Evolutionary conservation across 2,113 vertebrate species (phyloP).

Genomic region (Oxygymnocypris stewartii): DNA sequence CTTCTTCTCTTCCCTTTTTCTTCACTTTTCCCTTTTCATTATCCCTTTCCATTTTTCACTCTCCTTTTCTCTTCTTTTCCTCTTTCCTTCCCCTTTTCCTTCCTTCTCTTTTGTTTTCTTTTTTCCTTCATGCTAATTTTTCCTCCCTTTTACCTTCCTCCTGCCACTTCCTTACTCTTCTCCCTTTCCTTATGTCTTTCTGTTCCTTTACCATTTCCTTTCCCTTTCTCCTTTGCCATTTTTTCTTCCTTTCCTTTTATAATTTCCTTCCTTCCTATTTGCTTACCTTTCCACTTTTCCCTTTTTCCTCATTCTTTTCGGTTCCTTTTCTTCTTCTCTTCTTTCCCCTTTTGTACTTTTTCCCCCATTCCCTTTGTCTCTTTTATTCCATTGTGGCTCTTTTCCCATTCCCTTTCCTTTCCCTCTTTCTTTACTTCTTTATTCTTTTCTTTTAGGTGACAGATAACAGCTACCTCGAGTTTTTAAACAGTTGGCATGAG

Average conservation of each 20-base stretch:
- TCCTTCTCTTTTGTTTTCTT: neutral
- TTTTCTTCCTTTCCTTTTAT: neutral
- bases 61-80: neutral
- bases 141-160: neutral
- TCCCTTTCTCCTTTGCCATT: neutral
- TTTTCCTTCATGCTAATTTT: too few species aligned
- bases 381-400: neutral
- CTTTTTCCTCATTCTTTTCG: neutral
- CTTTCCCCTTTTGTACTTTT: neutral
- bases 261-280: neutral
- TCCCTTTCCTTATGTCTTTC: neutral
- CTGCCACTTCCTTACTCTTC: neutral
- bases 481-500: conserved; percentile 85
- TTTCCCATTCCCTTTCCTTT: neutral
- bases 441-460: conserved; percentile 77
- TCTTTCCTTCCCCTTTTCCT: neutral
- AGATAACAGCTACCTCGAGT: conserved; percentile 83
- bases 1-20: neutral
- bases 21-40: neutral
- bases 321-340: neutral
- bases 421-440: neutral
- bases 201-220: neutral
- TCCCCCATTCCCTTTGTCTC: neutral
- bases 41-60: neutral
- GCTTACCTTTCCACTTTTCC: neutral